Conservation (phyloP, 2,113 vertebrate genomes). For the Platanista minor region DNA sequence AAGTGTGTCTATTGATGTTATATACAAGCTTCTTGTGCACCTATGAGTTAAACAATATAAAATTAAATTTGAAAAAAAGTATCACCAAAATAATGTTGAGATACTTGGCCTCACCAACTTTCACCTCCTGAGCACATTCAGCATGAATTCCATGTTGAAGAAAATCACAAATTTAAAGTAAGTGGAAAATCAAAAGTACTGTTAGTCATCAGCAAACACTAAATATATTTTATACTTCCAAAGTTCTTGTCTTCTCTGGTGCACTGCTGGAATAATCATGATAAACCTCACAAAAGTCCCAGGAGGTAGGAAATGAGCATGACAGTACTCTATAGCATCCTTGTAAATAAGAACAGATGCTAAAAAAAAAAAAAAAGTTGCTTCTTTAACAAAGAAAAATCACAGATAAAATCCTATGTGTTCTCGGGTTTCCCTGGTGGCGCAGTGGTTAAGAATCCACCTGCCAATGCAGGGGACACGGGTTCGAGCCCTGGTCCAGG, state of each 20-base stretch:
- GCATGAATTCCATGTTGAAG: background rate
- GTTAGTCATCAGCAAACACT: constrained; percentile 4
- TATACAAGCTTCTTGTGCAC: background rate
- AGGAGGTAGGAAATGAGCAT: constrained; percentile 30
- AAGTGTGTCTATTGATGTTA: background rate
- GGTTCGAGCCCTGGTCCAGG: too few species aligned
- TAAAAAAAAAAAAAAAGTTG: too few species aligned
- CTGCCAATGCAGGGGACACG: too few species aligned
- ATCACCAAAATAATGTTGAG: background rate
- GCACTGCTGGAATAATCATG: constrained; percentile 41
- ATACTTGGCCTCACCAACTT: background rate
- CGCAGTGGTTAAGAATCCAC: too few species aligned
- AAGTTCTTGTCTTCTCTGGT: constrained; percentile 32
- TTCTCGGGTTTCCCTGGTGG: background rate
- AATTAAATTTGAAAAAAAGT: background rate
- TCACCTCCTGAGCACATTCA: background rate
- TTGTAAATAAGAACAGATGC: constrained; percentile 61
- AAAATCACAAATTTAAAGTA: background rate
- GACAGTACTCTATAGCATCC: constrained; percentile 19
- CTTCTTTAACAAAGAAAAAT: background rate
- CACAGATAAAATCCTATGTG: background rate
- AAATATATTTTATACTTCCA: constrained; percentile 34
- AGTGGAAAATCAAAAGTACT: background rate
- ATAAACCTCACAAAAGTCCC: constrained; percentile 46
- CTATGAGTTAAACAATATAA: background rate